These are phyloP conservation scores for Erpetoichthys calabaricus DNA, from an alignment of 2,797 vertebrate species.

Conservation along the genomic window DNA sequence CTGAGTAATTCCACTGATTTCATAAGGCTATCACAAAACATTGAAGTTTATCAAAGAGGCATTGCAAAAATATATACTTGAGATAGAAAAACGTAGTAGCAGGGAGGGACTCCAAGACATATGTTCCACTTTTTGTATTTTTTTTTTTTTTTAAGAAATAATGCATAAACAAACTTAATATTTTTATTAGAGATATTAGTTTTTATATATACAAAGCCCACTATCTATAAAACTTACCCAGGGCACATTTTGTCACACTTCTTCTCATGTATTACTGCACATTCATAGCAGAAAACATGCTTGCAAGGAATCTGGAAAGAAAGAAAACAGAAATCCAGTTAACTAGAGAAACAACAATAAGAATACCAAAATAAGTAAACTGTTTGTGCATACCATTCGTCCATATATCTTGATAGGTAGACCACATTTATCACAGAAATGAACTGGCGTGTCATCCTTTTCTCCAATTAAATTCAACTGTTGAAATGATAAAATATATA, in stretches of 20 bases:
- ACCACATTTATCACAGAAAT: slow-evolving; percentile 96
- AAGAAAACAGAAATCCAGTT: slow-evolving; percentile 10
- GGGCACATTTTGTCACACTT: slow-evolving; percentile 97
- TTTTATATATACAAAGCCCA: too few relatives aligned
- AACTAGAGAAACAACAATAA: not conserved
- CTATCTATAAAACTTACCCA: slow-evolving; percentile 56
- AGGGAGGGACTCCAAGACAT: too few relatives aligned
- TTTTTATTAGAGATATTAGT: too few relatives aligned
- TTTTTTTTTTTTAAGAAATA: too few relatives aligned
- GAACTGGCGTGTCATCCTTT: slow-evolving; percentile 83
- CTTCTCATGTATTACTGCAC: slow-evolving; percentile 89
- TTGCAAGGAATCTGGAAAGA: slow-evolving; percentile 85
- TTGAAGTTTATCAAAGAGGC: too few relatives aligned
- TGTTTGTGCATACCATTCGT: slow-evolving; percentile 96
- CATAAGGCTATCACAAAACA: too few relatives aligned
- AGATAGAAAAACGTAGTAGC: too few relatives aligned
- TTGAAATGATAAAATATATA: slow-evolving; percentile 21
- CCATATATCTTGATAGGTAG: slow-evolving; percentile 93
- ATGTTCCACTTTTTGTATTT: too few relatives aligned
- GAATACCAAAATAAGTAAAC: slow-evolving; percentile 1
- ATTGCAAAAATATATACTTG: too few relatives aligned
- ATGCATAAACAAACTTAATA: too few relatives aligned
- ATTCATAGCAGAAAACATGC: slow-evolving; percentile 96
- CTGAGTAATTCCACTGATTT: too few relatives aligned
- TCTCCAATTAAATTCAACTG: slow-evolving; percentile 89